Evolutionary conservation across 2,888 invertebrate species (phyloP).

Genomic region (Syritta pipiens): DNA sequence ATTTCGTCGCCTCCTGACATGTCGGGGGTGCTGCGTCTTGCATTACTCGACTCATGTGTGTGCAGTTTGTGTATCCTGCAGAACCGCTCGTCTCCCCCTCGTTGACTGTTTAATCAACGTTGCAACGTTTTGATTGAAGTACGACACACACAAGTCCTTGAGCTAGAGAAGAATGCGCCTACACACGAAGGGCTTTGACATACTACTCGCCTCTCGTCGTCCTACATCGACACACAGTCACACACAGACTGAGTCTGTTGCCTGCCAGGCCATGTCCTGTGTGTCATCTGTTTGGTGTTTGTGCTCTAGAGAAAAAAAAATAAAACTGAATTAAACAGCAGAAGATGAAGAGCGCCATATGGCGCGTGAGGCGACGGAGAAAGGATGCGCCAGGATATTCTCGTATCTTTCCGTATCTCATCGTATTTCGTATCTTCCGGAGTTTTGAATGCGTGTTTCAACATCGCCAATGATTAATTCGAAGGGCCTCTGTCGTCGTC

Average conservation of each 20-base stretch:
- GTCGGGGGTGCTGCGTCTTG: too few species aligned
- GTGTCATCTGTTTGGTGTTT: constrained; percentile 26
- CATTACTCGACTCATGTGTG: too few species aligned
- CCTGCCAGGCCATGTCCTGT: not conserved
- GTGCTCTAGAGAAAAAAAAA: not conserved
- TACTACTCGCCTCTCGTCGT: too few species aligned
- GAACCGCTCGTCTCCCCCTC: constrained; percentile 19
- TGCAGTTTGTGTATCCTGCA: constrained; percentile 15
- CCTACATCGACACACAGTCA: not conserved
- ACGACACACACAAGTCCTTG: constrained; percentile 38
- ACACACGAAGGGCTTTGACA: constrained; percentile 26
- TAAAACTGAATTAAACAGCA: too few species aligned
- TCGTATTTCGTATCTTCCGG: constrained; percentile 28
- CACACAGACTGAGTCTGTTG: not conserved
- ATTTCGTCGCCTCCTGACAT: too few species aligned
- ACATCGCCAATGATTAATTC: constrained; percentile 44
- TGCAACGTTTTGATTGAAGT: constrained; percentile 54
- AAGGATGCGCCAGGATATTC: constrained; percentile 16
- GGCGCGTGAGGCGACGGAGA: not conserved
- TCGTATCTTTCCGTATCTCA: too few species aligned
- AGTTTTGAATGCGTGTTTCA: constrained; percentile 37
- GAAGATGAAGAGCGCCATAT: constrained; percentile 19
- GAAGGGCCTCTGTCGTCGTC: not conserved
- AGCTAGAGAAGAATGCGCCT: not conserved
- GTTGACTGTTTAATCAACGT: constrained; percentile 60